Evolutionary conservation across 2,888 invertebrate species (phyloP).

Genomic region (Harmothoe impar): DNA sequence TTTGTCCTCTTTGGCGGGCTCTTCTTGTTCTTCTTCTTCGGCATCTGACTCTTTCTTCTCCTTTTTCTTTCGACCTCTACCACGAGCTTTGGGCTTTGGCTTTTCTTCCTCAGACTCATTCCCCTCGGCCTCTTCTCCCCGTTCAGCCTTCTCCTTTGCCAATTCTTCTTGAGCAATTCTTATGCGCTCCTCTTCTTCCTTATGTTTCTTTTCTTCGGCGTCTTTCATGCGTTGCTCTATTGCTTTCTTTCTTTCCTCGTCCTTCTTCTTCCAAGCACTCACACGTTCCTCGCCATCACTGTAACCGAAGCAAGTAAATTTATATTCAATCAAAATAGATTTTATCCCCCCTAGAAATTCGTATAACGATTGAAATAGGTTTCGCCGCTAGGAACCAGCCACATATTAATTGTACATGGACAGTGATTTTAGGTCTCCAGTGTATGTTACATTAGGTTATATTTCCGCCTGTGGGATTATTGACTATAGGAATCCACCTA

Average conservation of each 20-base stretch:
- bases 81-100: constrained; percentile 32
- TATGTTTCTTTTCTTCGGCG: constrained; percentile 75
- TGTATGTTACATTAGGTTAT: no score
- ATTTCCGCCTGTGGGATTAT: no score
- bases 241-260: constrained; percentile 77
- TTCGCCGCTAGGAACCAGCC: no score
- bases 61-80: constrained; percentile 70
- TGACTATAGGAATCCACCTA: no score
- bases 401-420: no score
- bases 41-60: constrained; percentile 70
- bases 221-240: constrained; percentile 75
- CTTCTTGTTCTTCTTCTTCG: constrained; percentile 49
- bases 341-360: no score
- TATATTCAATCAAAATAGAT: neutral
- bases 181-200: constrained; percentile 73
- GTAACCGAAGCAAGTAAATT: neutral
- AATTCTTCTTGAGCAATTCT: constrained; percentile 28
- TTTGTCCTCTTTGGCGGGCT: constrained; percentile 69
- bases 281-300: constrained; percentile 66
- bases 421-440: no score
- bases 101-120: constrained; percentile 64
- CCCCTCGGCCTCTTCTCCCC: constrained; percentile 69
- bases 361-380: no score
- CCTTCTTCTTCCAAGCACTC: constrained; percentile 79
- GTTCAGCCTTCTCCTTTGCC: constrained; percentile 34